Conservation (phyloP, 2,888 invertebrate species). For the Melieria omissa region DNA sequence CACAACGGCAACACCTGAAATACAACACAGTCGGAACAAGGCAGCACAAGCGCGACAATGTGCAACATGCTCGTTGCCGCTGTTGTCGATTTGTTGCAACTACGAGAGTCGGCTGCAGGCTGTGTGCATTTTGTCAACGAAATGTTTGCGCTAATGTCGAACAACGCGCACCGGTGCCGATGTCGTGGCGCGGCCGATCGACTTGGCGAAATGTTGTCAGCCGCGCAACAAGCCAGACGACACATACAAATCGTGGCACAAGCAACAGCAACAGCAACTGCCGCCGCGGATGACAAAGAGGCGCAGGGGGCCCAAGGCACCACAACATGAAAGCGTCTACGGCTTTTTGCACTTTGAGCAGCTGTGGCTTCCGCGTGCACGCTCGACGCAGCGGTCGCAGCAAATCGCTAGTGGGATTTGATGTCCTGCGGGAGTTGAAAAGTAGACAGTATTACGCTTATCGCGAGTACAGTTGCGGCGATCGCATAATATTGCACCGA, state of each 20-base stretch:
- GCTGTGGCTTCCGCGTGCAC: too few species aligned
- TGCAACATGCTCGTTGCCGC: conserved; percentile 16
- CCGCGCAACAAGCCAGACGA: not conserved
- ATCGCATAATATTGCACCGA: conserved; percentile 9
- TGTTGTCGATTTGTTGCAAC: not conserved
- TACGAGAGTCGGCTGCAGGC: not conserved
- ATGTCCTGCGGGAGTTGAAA: conserved; percentile 40
- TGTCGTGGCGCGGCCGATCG: not conserved
- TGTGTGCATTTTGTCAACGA: conserved; percentile 37
- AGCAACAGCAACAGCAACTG: not conserved
- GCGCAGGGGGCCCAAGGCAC: too few species aligned
- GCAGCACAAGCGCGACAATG: conserved; percentile 25
- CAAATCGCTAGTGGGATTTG: conserved; percentile 25
- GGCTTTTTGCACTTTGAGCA: too few species aligned
- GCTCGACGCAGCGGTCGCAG: not conserved
- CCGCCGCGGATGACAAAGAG: too few species aligned
- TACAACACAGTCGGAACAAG: conserved; percentile 14
- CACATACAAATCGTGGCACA: not conserved
- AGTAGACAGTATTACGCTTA: conserved; percentile 41
- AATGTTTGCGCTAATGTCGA: conserved; percentile 36
- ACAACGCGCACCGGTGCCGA: conserved; percentile 22
- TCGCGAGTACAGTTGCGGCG: conserved; percentile 31
- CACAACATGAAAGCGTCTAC: too few species aligned
- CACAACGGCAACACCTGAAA: conserved; percentile 1
- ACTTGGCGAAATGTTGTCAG: conserved; percentile 11